These are phyloP conservation scores for Drosophila melanica DNA, from an alignment of 1,140 invertebrate genomes.

Conservation along the genomic window DNA sequence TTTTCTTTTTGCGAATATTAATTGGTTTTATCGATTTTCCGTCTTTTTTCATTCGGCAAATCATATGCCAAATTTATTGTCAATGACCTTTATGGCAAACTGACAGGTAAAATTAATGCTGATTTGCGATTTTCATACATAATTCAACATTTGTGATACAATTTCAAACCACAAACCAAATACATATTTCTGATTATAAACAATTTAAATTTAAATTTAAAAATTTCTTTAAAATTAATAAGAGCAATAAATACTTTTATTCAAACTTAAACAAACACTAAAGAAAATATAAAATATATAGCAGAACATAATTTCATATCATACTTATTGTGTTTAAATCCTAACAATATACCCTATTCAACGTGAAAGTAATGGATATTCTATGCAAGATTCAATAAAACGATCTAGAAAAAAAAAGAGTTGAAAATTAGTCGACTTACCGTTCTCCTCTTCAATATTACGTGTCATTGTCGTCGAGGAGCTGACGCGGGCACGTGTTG, in stretches of 20 bases:
- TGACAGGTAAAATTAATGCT: neutral
- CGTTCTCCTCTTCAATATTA: conserved; percentile 82
- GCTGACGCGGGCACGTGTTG: conserved; percentile 77
- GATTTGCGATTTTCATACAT: no score
- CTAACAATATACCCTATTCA: no score
- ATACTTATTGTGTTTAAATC: no score
- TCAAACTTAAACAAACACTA: no score
- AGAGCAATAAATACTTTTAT: no score
- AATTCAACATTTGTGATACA: no score
- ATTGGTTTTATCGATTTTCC: neutral
- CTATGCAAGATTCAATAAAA: neutral
- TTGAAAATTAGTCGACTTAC: conserved; percentile 58
- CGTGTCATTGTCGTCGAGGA: conserved; percentile 79
- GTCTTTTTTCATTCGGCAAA: neutral
- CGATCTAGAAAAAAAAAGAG: conserved; percentile 2
- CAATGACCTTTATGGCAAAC: neutral
- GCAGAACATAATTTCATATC: no score
- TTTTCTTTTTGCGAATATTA: neutral
- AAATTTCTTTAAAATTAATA: no score
- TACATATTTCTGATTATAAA: no score
- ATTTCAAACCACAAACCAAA: no score
- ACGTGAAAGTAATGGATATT: neutral
- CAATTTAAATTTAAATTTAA: no score
- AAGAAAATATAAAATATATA: no score
- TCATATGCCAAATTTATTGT: neutral